These are phyloP conservation scores for Cranoglanis bouderius DNA, from an alignment of 2,113 vertebrate genomes.

Conservation along the genomic window DNA sequence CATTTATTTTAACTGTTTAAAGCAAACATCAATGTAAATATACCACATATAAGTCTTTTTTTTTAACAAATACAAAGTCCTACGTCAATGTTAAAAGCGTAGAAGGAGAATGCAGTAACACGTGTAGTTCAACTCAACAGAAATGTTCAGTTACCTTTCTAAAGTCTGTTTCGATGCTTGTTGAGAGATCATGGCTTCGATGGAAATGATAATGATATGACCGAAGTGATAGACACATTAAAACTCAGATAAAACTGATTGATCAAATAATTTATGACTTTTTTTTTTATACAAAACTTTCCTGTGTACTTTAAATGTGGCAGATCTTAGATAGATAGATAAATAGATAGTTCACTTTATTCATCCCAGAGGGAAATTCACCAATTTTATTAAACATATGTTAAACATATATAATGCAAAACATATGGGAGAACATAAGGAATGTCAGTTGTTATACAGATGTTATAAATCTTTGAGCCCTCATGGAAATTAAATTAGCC, in stretches of 20 bases:
- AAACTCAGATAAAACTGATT: no score
- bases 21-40: no score
- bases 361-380: no score
- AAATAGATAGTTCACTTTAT: no score
- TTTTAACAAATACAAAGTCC: background rate
- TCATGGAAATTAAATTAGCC: background rate
- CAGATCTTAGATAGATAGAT: background rate
- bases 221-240: no score
- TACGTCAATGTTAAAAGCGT: background rate
- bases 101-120: background rate
- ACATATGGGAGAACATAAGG: background rate
- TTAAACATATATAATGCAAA: background rate
- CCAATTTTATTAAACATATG: background rate
- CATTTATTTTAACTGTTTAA: no score
- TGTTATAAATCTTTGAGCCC: background rate
- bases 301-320: background rate
- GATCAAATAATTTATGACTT: no score
- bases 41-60: no score
- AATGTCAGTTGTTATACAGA: background rate
- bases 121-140: background rate
- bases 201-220: no score
- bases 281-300: background rate
- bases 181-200: background rate
- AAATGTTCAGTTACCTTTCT: background rate
- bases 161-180: no score